Evolutionary conservation across 2,113 vertebrate species (phyloP).

Genomic region (Bos taurus): DNA sequence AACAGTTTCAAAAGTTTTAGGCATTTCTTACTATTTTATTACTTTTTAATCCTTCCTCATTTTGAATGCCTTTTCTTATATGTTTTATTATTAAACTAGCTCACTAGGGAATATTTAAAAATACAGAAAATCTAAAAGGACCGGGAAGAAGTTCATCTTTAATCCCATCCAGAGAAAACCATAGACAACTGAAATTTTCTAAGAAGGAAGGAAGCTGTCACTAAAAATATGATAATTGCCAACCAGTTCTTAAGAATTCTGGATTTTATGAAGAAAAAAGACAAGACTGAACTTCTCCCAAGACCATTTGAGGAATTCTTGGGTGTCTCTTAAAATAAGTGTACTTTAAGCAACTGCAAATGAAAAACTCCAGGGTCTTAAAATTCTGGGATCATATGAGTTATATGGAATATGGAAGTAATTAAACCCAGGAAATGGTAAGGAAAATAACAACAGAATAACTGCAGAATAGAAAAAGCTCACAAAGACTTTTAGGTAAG

Average conservation of each 20-base stretch:
- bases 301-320: not conserved
- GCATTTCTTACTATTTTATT: slow-evolving; percentile 29
- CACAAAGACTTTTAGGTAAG: not conserved
- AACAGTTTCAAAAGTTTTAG: not conserved
- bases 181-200: not conserved
- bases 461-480: not conserved
- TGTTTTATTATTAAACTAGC: slow-evolving; percentile 15
- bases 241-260: not conserved
- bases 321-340: not conserved
- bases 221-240: not conserved
- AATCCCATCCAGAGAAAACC: not conserved
- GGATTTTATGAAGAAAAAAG: slow-evolving; percentile 5
- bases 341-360: not conserved
- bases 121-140: not conserved
- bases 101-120: not conserved
- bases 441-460: not conserved
- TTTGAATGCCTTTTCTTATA: slow-evolving; percentile 12
- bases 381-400: not conserved
- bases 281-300: not conserved
- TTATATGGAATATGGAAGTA: not conserved
- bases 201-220: not conserved
- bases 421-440: not conserved
- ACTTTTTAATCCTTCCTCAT: slow-evolving; percentile 1
- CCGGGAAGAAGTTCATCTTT: not conserved
- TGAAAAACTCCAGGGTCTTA: not conserved